These are phyloP conservation scores for Eutrigla gurnardus DNA, from an alignment of 2,797 vertebrate species.

Conservation along the genomic window DNA sequence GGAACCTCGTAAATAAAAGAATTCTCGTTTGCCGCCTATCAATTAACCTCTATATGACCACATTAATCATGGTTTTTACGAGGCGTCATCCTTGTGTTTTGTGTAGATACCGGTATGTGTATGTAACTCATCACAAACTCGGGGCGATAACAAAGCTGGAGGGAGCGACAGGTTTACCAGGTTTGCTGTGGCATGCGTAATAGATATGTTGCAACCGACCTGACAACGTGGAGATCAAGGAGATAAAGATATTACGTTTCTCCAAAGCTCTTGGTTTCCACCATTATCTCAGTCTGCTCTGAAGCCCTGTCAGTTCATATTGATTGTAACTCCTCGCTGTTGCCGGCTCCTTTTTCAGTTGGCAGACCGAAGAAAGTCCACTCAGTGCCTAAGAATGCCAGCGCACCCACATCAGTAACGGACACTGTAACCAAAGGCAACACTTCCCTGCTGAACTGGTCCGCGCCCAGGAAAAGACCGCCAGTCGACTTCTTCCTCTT, in stretches of 20 bases:
- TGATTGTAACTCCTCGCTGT: slow-evolving; percentile 46
- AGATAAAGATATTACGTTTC: slow-evolving; percentile 65
- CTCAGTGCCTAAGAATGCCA: slow-evolving; percentile 81
- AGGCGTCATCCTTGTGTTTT: slow-evolving; percentile 40
- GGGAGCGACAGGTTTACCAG: slow-evolving; percentile 67
- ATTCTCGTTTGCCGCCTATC: slow-evolving; percentile 40
- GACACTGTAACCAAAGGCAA: slow-evolving; percentile 77
- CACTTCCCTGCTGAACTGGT: slow-evolving; percentile 89
- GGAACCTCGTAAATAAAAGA: slow-evolving; percentile 29
- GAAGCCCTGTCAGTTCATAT: slow-evolving; percentile 44
- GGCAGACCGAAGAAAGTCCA: slow-evolving; percentile 88
- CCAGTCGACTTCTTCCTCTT: slow-evolving; percentile 93
- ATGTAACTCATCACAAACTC: slow-evolving; percentile 47
- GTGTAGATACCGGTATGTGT: slow-evolving; percentile 3
- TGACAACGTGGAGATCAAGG: slow-evolving; percentile 56
- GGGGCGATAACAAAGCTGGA: slow-evolving; percentile 31
- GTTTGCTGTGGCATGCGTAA: slow-evolving; percentile 66
- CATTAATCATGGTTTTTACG: slow-evolving; percentile 60
- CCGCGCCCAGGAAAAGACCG: slow-evolving; percentile 86
- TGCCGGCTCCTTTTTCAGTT: slow-evolving; percentile 73
- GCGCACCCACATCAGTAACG: slow-evolving; percentile 44
- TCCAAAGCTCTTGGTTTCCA: slow-evolving; percentile 48
- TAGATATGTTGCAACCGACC: slow-evolving; percentile 61
- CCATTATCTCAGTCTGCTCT: slow-evolving; percentile 57
- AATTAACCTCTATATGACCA: slow-evolving; percentile 25